phyloP scores from a whole-genome alignment of 1,140 invertebrate genomes.

The Armadillidium nasatum region DNA sequence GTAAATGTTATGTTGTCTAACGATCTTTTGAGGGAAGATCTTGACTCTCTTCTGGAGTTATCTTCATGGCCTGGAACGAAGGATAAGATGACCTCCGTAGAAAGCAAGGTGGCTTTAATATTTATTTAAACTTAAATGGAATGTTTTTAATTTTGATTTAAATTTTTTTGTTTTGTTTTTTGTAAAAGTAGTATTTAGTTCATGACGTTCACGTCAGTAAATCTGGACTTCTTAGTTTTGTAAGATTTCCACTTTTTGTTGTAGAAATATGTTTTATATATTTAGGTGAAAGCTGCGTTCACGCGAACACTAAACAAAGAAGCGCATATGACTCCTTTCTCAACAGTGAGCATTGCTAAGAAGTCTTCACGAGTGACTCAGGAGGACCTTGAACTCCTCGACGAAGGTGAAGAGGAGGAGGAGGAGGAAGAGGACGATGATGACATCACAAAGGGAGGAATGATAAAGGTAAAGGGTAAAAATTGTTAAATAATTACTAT shows the following conservation, averaged over 20 bases:
- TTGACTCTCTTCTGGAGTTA: slow-evolving; percentile 80
- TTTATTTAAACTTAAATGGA: neutral
- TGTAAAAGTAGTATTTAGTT: neutral
- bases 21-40: slow-evolving; percentile 80
- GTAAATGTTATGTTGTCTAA: slow-evolving; percentile 73
- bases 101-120: slow-evolving; percentile 63
- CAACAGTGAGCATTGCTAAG: neutral
- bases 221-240: slow-evolving; percentile 3
- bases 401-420: slow-evolving; percentile 54
- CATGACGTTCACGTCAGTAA: neutral
- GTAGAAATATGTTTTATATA: slow-evolving; percentile 29
- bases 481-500: too few relatives aligned
- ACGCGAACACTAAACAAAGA: slow-evolving; percentile 88
- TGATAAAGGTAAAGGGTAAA: slow-evolving; percentile 64
- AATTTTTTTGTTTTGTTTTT: neutral
- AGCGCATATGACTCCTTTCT: slow-evolving; percentile 58
- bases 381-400: slow-evolving; percentile 52
- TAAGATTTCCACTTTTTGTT: neutral
- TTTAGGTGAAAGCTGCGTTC: slow-evolving; percentile 81
- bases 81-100: slow-evolving; percentile 68
- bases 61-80: slow-evolving; percentile 73
- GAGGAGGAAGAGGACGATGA: slow-evolving; percentile 59
- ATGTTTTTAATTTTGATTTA: neutral
- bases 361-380: too few relatives aligned
- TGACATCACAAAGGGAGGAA: slow-evolving; percentile 64